Evolutionary conservation across 1,140 invertebrate genomes (phyloP).

Genomic region (Drosophila athabasca): DNA sequence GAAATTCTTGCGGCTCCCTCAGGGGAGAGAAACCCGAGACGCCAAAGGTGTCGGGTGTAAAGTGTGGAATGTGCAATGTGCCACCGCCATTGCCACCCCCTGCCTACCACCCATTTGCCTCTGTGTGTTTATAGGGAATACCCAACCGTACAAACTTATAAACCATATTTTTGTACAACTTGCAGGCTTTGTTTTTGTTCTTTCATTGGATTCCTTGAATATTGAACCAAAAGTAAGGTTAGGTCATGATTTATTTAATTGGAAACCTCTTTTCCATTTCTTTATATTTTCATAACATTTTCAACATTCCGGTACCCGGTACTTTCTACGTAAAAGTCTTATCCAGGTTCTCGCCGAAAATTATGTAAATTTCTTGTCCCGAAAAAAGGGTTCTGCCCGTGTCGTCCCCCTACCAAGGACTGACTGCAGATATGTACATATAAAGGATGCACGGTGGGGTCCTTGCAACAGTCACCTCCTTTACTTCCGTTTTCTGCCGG

Average conservation of each 20-base stretch:
- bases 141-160: too few relatives aligned
- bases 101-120: too few relatives aligned
- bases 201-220: too few relatives aligned
- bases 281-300: constrained; percentile 6
- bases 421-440: background rate
- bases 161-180: too few relatives aligned
- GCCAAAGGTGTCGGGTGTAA: constrained; percentile 21
- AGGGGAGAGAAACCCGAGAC: background rate
- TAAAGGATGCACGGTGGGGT: constrained; percentile 34
- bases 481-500: constrained; percentile 18
- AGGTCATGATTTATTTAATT: background rate
- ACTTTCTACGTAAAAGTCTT: background rate
- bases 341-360: constrained; percentile 12
- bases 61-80: too few relatives aligned
- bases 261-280: background rate
- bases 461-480: constrained; percentile 48
- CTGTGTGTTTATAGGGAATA: too few relatives aligned
- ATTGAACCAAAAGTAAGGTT: too few relatives aligned
- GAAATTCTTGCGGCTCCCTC: constrained; percentile 28
- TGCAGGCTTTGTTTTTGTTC: too few relatives aligned
- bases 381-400: constrained; percentile 6
- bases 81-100: too few relatives aligned
- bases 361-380: constrained; percentile 36
- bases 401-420: background rate
- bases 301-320: background rate